Evolutionary conservation across 2,888 invertebrate genomes (phyloP), one percentile per base, ranked within the genome.

Genomic region (Epinotia bilunana): DNA sequence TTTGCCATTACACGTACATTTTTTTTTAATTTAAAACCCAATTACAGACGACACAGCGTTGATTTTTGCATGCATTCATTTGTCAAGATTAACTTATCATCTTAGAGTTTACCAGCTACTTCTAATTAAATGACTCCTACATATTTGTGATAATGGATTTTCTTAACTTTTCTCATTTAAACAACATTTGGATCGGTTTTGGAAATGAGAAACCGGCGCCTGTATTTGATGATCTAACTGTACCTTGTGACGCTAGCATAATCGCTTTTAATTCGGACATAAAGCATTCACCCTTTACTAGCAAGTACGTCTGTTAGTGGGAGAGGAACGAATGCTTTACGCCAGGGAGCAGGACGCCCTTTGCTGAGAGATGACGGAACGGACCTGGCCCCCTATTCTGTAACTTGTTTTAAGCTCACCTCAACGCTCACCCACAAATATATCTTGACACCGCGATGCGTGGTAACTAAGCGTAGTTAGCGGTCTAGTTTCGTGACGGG

Each of bases 131-230:
- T 43, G 43, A 43, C 13, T 18, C 43, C 43, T 7, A n/a, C 12
- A 18, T 9, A 28, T 18, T 39, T 18, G n/a, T 39, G 20, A 23
- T 74, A 28, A 69, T 69, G 28, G 33, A 12, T 58, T 57, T 69
- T 63, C 33, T 63, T 39, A 16, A 20, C 20, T 68, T 63, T 20
- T 49, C 55, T 64, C 74, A 53, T 70, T 63, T 23, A 46, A 58
- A 74, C 16, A 16, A 53, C 39, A 49, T 64, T 64, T 62, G 43
- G 4, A 61, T 63, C 23, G 49, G 57, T 70, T 49, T 12, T 33
- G 46, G 20, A 46, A 74, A 49, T 33, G 58, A 28, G 49, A 70
- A 64, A 74, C 63, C 39, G 63, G 63, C 69, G 64, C 70, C 74
- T n/a, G n/a, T n/a, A n/a, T n/a, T 60, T 46, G 46, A 69, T 49